Evolutionary conservation across 2,888 invertebrate species (phyloP).

Genomic region (Sarcophaga caerulescens): DNA sequence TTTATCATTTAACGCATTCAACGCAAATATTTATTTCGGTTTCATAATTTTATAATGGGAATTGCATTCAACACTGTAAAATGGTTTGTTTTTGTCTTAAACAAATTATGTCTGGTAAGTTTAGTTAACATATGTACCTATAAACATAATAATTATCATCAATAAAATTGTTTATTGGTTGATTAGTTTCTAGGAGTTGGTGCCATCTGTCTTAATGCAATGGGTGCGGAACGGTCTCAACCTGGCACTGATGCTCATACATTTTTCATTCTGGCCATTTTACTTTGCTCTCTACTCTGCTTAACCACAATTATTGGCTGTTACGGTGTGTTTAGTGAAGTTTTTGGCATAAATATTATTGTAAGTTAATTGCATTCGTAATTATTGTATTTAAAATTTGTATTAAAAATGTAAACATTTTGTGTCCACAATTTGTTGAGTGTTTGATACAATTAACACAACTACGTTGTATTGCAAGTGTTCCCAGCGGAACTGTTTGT

Average conservation of each 20-base stretch:
- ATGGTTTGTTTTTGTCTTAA: constrained; percentile 74
- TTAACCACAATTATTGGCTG: constrained; percentile 77
- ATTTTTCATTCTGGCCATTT: constrained; percentile 75
- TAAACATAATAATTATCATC: background rate
- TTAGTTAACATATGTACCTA: background rate
- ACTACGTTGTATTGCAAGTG: too few relatives aligned
- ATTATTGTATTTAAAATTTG: background rate
- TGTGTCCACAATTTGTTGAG: too few relatives aligned
- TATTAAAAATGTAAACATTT: too few relatives aligned
- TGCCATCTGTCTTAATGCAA: constrained; percentile 71
- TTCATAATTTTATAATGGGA: constrained; percentile 72
- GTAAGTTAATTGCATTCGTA: constrained; percentile 69
- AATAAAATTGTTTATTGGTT: too few relatives aligned
- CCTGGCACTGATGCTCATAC: constrained; percentile 77
- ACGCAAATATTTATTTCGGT: constrained; percentile 1
- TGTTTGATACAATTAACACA: too few relatives aligned
- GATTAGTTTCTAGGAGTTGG: constrained; percentile 74
- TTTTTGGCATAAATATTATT: constrained; percentile 74
- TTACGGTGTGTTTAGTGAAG: constrained; percentile 74
- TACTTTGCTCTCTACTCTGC: constrained; percentile 74
- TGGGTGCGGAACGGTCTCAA: constrained; percentile 73
- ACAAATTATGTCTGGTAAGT: constrained; percentile 75
- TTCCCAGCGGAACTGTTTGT: too few relatives aligned
- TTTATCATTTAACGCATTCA: background rate
- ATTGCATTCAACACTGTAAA: constrained; percentile 74